phyloP scores from a whole-genome alignment of 2,888 invertebrate genomes.

The Drosophila affinis region DNA sequence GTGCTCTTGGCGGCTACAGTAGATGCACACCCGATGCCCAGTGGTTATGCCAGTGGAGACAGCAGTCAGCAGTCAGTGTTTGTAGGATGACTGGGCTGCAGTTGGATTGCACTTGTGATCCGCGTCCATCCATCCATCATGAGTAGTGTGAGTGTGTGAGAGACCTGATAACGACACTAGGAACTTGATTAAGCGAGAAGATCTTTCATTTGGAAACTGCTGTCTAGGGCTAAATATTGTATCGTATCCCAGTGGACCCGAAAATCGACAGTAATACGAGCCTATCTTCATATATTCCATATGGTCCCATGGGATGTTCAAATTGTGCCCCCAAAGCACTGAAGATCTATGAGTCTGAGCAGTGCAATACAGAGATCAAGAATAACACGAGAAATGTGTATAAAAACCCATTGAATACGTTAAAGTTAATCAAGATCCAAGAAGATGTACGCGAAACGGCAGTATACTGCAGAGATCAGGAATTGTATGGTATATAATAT shows the following conservation, averaged over 20 bases:
- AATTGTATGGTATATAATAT: too few species aligned
- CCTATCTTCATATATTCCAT: too few species aligned
- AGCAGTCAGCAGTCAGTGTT: not conserved
- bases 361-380: too few species aligned
- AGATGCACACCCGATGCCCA: not conserved
- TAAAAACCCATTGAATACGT: too few species aligned
- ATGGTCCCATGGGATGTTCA: not conserved
- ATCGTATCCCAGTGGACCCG: not conserved
- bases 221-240: not conserved
- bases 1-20: slow-evolving; percentile 32
- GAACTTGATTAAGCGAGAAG: not conserved
- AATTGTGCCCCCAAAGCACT: too few species aligned
- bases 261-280: too few species aligned
- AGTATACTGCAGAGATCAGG: too few species aligned
- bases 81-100: not conserved
- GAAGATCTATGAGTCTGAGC: not conserved
- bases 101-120: not conserved
- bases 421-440: too few species aligned
- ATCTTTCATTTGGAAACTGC: not conserved
- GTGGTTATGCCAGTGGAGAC: not conserved
- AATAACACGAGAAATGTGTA: too few species aligned
- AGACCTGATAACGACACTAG: not conserved
- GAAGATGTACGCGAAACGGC: too few species aligned
- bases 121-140: not conserved
- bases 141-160: not conserved